Evolutionary conservation across 2,797 vertebrate species (phyloP), one percentile per base, ranked within the genome.

Genomic region (Artibeus jamaicensis): DNA sequence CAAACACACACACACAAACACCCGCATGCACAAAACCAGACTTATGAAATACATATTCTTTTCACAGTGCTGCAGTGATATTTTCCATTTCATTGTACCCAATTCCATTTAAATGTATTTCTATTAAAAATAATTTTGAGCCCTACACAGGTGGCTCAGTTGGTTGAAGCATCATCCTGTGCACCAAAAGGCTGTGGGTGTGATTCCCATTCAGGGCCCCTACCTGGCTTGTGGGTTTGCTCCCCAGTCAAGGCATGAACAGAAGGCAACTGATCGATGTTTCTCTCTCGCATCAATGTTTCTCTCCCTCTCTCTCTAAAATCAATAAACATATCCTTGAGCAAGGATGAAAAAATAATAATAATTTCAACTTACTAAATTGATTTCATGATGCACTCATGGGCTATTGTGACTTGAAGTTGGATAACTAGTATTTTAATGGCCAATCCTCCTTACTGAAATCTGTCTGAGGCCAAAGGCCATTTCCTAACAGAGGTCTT

Each of bases 61-160:
- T 88, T 71, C 34, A 67, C 2, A 53, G 15, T 22, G 42, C 37
- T 68, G 3, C 42, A 14, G 14, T 92, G 57, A 57, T 81, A 89
- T 18, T 74, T 78, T 70, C 39, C 55, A 84, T 81, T 68, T 34
- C 6, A 2, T 44, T 78, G 68, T 48, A 62, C 50, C 42, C 11
- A 29, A 91, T 48, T 78, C 34, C 67, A 50, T 18, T 70, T 89
- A 89, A 77, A 76, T 76, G 57, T 81, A 87, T 65, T 95, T 86
- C 57, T 89, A 65, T 34, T 32, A 39, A 81, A 86, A 71, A 55
- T 65, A n/a, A 32, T 65, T 65, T n/a, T 14, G 32, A 65, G 59
- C 59, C 59, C 59, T 65, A 65, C 10, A 65, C 11, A 32, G 59
- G 59, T 65, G 59, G 29, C 59, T 65, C 59, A 65, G 29, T 65